Evolutionary conservation across 1,140 invertebrate genomes (phyloP).

Genomic region (Caenorhabditis inopinata): DNA sequence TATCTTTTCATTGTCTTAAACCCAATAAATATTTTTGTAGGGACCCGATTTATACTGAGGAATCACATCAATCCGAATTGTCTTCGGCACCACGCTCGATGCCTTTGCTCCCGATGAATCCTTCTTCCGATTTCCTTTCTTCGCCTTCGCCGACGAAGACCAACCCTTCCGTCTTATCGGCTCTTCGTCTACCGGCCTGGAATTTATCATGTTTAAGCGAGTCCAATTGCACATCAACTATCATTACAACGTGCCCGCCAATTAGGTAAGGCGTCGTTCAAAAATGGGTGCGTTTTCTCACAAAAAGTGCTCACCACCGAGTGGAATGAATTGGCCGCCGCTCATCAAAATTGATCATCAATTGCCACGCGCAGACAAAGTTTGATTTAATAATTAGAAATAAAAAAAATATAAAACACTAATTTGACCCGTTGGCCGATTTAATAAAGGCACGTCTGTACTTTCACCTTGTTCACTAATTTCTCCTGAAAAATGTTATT

Average conservation of each 20-base stretch:
- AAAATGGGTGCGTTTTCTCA: not conserved
- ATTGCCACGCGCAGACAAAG: not conserved
- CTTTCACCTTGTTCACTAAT: too few species aligned
- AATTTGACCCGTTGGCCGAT: not conserved
- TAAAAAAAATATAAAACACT: not conserved
- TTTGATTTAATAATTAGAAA: not conserved
- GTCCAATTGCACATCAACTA: conserved; percentile 2
- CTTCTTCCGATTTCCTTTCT: conserved; percentile 9
- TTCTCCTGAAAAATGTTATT: too few species aligned
- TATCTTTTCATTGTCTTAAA: not conserved
- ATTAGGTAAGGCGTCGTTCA: not conserved
- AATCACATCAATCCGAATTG: conserved; percentile 22
- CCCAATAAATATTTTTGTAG: conserved; percentile 21
- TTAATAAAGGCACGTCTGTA: not conserved
- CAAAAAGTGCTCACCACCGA: not conserved
- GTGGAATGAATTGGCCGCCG: not conserved
- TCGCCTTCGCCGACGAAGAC: not conserved
- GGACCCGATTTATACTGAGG: conserved; percentile 13
- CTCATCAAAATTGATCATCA: conserved; percentile 23
- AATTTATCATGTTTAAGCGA: conserved; percentile 5
- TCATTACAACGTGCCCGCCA: not conserved
- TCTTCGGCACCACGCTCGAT: not conserved
- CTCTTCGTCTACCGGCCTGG: conserved; percentile 15
- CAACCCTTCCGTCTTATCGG: not conserved
- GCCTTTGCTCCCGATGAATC: too few species aligned